Percentiles rank a stretch among this genome's conserved stretches.
Conservation (phyloP, 2,797 vertebrate genomes). For the Tympanoctomys barrerae region DNA sequence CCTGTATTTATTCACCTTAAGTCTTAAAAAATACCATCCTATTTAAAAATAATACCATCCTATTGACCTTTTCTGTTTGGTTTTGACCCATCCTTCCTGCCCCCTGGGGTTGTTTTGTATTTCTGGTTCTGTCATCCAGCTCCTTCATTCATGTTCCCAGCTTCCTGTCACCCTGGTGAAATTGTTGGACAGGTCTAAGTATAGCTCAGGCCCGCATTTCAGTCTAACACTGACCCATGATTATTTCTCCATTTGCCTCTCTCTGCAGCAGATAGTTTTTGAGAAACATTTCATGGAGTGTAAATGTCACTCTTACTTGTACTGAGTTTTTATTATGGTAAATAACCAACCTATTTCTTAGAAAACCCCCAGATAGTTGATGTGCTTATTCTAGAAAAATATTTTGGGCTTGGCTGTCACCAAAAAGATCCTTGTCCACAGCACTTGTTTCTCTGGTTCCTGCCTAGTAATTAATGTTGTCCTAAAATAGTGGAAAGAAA, state of each 20-base stretch:
- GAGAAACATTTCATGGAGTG: not conserved
- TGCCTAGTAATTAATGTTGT: slow-evolving; percentile 71
- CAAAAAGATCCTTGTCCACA: slow-evolving; percentile 22
- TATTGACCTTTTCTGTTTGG: not conserved
- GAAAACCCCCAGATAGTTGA: slow-evolving; percentile 42
- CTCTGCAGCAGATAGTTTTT: slow-evolving; percentile 47
- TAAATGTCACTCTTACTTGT: not conserved
- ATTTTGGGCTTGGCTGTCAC: slow-evolving; percentile 65
- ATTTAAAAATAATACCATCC: not conserved
- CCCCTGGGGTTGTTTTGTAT: not conserved
- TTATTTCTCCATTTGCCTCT: not conserved
- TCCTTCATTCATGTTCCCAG: not conserved
- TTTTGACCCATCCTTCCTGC: not conserved
- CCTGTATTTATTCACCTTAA: not conserved
- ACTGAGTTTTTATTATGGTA: slow-evolving; percentile 15
- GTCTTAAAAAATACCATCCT: not conserved
- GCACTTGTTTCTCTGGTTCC: slow-evolving; percentile 62
- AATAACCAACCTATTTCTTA: slow-evolving; percentile 60
- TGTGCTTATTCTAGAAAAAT: slow-evolving; percentile 66
- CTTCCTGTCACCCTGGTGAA: not conserved
- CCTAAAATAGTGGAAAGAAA: slow-evolving; percentile 66
- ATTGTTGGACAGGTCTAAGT: not conserved
- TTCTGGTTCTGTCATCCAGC: not conserved
- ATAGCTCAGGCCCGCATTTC: not conserved
- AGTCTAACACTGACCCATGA: not conserved